These are phyloP conservation scores for Clarias platycephalus DNA, from an alignment of 2,797 vertebrate species.

Conservation along the genomic window DNA sequence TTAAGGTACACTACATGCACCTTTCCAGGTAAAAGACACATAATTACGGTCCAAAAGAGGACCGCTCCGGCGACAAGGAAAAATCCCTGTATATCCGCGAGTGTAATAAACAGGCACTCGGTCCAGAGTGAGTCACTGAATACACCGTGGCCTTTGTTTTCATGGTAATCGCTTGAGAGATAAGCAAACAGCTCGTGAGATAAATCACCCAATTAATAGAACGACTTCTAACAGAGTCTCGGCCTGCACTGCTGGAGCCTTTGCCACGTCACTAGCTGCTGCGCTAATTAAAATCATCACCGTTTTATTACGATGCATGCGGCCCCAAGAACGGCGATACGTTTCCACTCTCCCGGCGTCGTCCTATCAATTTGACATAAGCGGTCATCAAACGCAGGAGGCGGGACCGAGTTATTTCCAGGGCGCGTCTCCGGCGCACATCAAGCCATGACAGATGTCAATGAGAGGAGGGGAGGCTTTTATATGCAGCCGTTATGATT, in stretches of 20 bases:
- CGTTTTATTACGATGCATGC: constrained; percentile 52
- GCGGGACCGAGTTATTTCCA: constrained; percentile 43
- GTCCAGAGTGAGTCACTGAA: constrained; percentile 11
- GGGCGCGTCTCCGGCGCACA: constrained; percentile 39
- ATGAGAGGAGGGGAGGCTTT: constrained; percentile 50
- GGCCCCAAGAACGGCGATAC: constrained; percentile 34
- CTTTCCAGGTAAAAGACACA: not conserved
- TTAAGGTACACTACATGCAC: not conserved
- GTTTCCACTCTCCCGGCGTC: constrained; percentile 20
- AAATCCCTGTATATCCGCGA: not conserved
- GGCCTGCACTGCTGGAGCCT: constrained; percentile 41
- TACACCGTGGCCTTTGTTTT: constrained; percentile 40
- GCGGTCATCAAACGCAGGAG: constrained; percentile 42
- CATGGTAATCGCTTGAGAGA: constrained; percentile 44
- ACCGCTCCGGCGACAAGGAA: not conserved
- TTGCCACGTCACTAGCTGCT: constrained; percentile 47
- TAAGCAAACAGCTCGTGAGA: constrained; percentile 51
- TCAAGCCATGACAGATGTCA: constrained; percentile 56
- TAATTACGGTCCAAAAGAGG: not conserved
- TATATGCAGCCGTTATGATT: constrained; percentile 51
- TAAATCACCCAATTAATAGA: constrained; percentile 60
- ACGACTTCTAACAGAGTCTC: constrained; percentile 50
- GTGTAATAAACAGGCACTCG: not conserved
- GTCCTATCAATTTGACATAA: constrained; percentile 49
- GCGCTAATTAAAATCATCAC: constrained; percentile 55